phyloP scores from a whole-genome alignment of 1,140 invertebrate genomes.

The Heliconius himera region DNA sequence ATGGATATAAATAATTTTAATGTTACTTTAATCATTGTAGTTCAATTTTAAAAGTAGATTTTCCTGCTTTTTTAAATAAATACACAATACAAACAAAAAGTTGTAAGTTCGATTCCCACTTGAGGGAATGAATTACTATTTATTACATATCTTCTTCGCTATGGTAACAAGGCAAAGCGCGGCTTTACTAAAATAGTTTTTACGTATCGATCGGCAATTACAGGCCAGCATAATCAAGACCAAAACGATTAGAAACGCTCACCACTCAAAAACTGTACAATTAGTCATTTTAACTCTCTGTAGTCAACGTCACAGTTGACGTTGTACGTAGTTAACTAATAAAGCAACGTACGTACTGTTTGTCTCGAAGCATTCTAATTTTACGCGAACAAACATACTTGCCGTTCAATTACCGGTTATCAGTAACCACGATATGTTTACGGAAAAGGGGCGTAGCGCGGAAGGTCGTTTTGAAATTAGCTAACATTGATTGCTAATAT shows the following conservation, averaged over 20 bases:
- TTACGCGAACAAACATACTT: slow-evolving; percentile 43
- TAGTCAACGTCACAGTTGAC: slow-evolving; percentile 6
- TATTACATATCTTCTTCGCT: no score
- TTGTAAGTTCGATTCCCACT: no score
- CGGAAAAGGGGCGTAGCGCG: slow-evolving; percentile 30
- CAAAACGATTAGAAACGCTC: not conserved
- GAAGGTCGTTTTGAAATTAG: not conserved
- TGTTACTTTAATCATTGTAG: no score
- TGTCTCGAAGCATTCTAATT: slow-evolving; percentile 48
- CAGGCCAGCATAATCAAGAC: not conserved
- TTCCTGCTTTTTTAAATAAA: no score
- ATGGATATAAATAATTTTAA: not conserved
- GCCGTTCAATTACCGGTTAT: slow-evolving; percentile 52
- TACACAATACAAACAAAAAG: no score
- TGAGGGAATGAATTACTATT: no score
- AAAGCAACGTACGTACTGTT: slow-evolving; percentile 38
- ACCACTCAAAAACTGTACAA: not conserved
- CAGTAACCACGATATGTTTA: slow-evolving; percentile 36
- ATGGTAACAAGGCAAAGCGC: no score
- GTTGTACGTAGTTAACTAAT: slow-evolving; percentile 38
- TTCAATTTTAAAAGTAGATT: no score
- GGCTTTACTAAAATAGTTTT: no score
- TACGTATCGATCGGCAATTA: no score
- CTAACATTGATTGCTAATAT: not conserved
- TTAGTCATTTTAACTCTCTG: not conserved